Base-by-base conservation (phyloP, 1,140 invertebrate species). In the Pinna nobilis region DNA sequence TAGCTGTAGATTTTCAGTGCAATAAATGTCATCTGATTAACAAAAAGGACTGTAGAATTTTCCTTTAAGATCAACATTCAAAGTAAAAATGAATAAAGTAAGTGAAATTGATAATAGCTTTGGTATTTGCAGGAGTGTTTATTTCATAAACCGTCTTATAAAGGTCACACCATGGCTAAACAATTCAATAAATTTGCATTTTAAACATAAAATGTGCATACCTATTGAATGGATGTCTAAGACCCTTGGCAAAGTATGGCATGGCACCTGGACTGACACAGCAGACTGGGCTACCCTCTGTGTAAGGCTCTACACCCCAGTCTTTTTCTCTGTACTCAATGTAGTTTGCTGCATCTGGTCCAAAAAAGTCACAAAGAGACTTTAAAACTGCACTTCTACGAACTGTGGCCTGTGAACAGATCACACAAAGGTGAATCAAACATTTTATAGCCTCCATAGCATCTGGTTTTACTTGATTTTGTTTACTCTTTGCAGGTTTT, bases 261-360 rank as follows among this genome's bases (percentile, higher is more conserved):
- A 86, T 86, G n/a, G 81, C 79, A 6, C 89, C 88, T 20, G 87
- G 76, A 3, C 79, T 73, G 18, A 84, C 82, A 66, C 70, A 76
- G 76, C 82, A 84, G 4, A 86, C 85, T 9, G 89, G 89, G 32
- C 81, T 82, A 2, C 89, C 89, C 30, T 81, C 82, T 44, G 70
- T 84, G 70, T 84, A 89, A 2, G 86, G 81, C 55, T 90, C 89
- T 28, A 80, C 33, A 28, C 78, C 81, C 89, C 89, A 90, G 70
- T 88, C 80, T 63, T 89, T 87, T 69, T 89, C 88, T 39, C 61
- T 65, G 67, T 88, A 89, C 41, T 88, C 87, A 20, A 89, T 28
- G 71, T 79, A 86, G 23, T 80, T 66, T 32, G 79, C 74, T 2
- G 82, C 83, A 25, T 82, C 71, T 9, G 74, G 30, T 25, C 90